Percentiles rank a stretch among this genome's conserved stretches.
phyloP scores from a whole-genome alignment of 23 tunicate genomes.

The Halocynthia aurantium region DNA sequence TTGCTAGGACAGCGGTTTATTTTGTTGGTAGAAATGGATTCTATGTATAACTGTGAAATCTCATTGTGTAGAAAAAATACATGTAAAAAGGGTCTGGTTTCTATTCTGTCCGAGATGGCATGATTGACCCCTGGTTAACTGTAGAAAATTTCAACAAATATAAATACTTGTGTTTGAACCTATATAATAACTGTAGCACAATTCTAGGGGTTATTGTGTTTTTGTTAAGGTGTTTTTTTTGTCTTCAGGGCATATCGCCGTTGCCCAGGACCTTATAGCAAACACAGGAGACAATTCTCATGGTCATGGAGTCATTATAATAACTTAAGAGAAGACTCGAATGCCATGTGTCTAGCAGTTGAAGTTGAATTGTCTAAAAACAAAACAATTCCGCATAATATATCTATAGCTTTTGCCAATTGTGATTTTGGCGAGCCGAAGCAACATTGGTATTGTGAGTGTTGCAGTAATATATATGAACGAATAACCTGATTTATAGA shows the following conservation, averaged over 20 bases:
- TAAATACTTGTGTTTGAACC: too few species aligned
- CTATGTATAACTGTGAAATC: too few species aligned
- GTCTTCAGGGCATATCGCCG: slow-evolving; percentile 44
- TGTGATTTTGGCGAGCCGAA: slow-evolving; percentile 18
- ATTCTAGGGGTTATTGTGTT: neutral
- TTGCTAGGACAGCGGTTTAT: too few species aligned
- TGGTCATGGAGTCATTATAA: slow-evolving; percentile 38
- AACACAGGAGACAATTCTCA: slow-evolving; percentile 30
- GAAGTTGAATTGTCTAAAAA: slow-evolving; percentile 3
- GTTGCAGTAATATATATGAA: too few species aligned
- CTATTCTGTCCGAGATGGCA: too few species aligned
- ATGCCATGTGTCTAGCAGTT: slow-evolving; percentile 25
- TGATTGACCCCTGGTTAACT: too few species aligned
- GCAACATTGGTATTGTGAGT: slow-evolving; percentile 75
- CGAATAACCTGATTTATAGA: neutral
- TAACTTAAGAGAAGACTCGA: slow-evolving; percentile 5
- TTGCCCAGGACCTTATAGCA: slow-evolving; percentile 76
- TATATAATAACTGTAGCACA: too few species aligned
- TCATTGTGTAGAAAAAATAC: too few species aligned
- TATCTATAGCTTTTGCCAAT: slow-evolving; percentile 11
- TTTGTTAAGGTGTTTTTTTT: neutral
- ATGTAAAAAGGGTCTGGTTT: too few species aligned
- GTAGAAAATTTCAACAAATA: too few species aligned
- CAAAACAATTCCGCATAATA: slow-evolving; percentile 1
- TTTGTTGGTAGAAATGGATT: too few species aligned